These are phyloP conservation scores for Syritta pipiens DNA, from an alignment of 2,888 invertebrate genomes.

Conservation along the genomic window DNA sequence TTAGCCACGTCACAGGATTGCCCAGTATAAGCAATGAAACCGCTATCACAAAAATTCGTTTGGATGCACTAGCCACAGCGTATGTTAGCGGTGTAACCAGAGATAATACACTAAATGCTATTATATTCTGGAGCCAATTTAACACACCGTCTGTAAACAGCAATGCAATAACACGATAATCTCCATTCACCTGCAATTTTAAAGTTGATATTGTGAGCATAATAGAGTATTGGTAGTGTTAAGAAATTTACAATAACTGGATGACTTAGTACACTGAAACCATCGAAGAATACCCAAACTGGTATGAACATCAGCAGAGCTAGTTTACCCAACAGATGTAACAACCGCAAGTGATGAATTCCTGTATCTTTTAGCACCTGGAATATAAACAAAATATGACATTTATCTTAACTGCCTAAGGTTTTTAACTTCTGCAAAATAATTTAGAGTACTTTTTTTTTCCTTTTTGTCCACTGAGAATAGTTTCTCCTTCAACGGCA, in stretches of 20 bases:
- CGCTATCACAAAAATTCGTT: conserved; percentile 94
- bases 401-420: no score
- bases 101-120: conserved; percentile 95
- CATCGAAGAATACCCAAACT: conserved; percentile 88
- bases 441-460: no score
- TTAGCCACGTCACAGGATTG: conserved; percentile 93
- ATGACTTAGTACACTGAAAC: conserved; percentile 83
- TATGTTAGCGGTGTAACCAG: conserved; percentile 96
- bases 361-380: conserved; percentile 91
- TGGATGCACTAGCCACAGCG: conserved; percentile 96
- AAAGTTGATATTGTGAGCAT: conserved; percentile 25
- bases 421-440: no score
- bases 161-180: conserved; percentile 82
- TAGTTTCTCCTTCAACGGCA: no score
- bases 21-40: conserved; percentile 91
- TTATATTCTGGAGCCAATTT: conserved; percentile 96
- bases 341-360: conserved; percentile 92
- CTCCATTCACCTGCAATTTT: conserved; percentile 80
- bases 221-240: neutral
- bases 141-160: conserved; percentile 90
- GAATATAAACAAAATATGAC: conserved; percentile 44
- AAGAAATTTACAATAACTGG: conserved; percentile 84
- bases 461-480: no score
- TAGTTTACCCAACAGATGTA: conserved; percentile 88
- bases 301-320: conserved; percentile 91